Base-by-base conservation (phyloP, 2,797 vertebrate genomes). In the Xenopus petersii region DNA sequence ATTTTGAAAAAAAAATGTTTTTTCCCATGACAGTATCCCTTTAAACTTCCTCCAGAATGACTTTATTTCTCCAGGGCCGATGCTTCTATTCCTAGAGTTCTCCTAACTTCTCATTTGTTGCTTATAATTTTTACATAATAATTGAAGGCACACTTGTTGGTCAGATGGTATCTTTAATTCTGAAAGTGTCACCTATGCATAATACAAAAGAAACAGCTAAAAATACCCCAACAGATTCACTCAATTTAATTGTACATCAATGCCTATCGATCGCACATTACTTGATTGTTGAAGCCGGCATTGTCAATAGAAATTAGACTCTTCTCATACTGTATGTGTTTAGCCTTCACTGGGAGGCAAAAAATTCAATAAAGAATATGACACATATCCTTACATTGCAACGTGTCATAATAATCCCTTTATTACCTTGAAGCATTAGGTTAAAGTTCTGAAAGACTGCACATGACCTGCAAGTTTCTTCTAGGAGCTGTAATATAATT, bases 401-500 rank as follows among this genome's bases (percentile, higher is more conserved):
- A 33, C 46, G 46, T 54, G 36, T 33, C 46, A 60, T 33, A 36
- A 54, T 62, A 58, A 68, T 74, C 55, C 54, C 56, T 47, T 67
- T 68, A 62, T 55, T 33, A 48, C 42, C 33, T 46, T 66, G 21
- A 49, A 62, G 65, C 13, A 10, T 60, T 2, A 26, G 58, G 58
- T 60, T 60, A 60, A 24, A 24, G 10, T 60, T 60, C 5, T 9
- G 12, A 24, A 60, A 60, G 58, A 11, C 24, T 60, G 58, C 5
- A 51, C 46, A 48, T 60, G 72, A 67, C 72, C 46, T 10, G 55
- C 42, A 16, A 17, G 65, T 67, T 51, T 60, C 71, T 33, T 74
- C 54, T 17, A 6, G 54, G 15, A 56, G 17, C 58, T 26, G 58
- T 5, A 60, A 60, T 51, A 51, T 51, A 12, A 51, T 51, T 12